Base-by-base conservation (phyloP, 2,797 vertebrate genomes). In the Cryptoprocta ferox region DNA sequence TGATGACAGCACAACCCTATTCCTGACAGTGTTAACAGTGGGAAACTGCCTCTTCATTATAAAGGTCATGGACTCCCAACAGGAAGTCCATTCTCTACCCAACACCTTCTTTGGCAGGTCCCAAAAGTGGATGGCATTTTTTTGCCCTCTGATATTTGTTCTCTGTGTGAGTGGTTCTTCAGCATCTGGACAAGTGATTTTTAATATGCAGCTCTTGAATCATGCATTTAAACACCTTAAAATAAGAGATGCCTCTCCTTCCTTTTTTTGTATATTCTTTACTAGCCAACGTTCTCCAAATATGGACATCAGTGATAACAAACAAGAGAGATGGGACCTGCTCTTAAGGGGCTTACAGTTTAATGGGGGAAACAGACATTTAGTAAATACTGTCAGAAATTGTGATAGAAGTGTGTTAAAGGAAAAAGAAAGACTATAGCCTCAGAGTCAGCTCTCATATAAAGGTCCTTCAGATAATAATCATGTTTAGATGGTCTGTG, bases 161-260 rank as follows among this genome's bases (percentile, higher is more conserved):
- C 39, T 88, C 37, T 35, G 3, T 63, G 32, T 73, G 15, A 61
- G 24, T 96, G 37, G 10, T 86, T 96, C 73, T 88, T 97, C 2
- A n/a, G 45, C 26, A 79, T 85, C 61, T 83, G 30, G 50, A 85
- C 65, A 89, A 75, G 21, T 85, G n/a, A 78, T 92, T 97, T 18
- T 91, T 87, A 86, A 89, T 82, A 59, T 91, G 59, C 21, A 87
- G 85, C 37, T 96, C 45, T 92, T 89, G 26, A 66, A 7, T 95
- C 45, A 32, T 92, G n/a, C 18, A 3, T 95, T 89, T 71, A 11
- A 81, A 28, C 9, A 21, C 84, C n/a, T 89, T 95, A 91, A 94
- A 93, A 78, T 78, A 96, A 75, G 39, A 65, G 19, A 79, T 75
- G 39, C 32, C 30, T 5, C 14, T 61, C 19, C 66, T 92, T 95